Conservation (phyloP, 2,888 invertebrate genomes). For the Linnaemya vulpina region DNA sequence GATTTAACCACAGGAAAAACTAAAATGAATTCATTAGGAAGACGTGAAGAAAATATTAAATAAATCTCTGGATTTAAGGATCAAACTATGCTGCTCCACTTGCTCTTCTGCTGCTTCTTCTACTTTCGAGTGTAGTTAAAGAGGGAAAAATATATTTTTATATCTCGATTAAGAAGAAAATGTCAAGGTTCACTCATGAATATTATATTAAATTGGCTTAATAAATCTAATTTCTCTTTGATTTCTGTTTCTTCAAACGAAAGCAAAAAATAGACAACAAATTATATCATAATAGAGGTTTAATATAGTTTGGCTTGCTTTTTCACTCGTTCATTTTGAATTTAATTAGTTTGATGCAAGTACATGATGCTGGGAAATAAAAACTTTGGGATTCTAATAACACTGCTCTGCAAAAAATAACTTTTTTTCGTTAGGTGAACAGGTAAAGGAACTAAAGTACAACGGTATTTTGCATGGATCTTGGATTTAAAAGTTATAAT, state of each 20-base stretch:
- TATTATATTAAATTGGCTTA: constrained; percentile 21
- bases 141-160: background rate
- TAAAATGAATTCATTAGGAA: constrained; percentile 55
- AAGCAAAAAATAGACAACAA: constrained; percentile 4
- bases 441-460: too few relatives aligned
- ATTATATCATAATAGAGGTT: background rate
- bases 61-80: constrained; percentile 33
- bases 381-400: too few relatives aligned
- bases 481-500: too few relatives aligned
- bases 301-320: constrained; percentile 4
- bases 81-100: constrained; percentile 1
- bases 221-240: constrained; percentile 2
- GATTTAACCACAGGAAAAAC: constrained; percentile 57
- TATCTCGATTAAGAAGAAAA: background rate
- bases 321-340: background rate
- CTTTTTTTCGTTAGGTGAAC: too few relatives aligned
- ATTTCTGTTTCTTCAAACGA: constrained; percentile 14
- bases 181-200: constrained; percentile 30
- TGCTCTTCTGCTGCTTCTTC: too few relatives aligned
- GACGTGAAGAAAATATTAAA: constrained; percentile 60
- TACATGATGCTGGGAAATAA: background rate
- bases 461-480: too few relatives aligned
- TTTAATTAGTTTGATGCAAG: background rate
- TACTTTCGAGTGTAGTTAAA: background rate
- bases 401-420: too few relatives aligned